Evolutionary conservation across 2,888 invertebrate genomes (phyloP).

Genomic region (Deilephila elpenor): DNA sequence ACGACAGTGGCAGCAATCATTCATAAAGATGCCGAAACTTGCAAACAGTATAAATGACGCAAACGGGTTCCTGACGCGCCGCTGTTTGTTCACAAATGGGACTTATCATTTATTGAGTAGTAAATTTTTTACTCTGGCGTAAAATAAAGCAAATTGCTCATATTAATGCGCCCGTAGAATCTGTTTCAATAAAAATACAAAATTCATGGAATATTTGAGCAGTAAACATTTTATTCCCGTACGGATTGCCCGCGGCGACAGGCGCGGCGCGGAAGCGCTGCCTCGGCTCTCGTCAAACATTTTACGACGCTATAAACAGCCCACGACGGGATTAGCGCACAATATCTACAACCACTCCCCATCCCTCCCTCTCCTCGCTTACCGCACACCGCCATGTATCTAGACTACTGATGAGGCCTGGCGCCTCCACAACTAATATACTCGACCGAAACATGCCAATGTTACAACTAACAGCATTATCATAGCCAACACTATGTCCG

Average conservation of each 20-base stretch:
- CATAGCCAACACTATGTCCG: too few relatives aligned
- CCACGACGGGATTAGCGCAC: constrained; percentile 14
- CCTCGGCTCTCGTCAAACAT: background rate
- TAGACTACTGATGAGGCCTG: too few relatives aligned
- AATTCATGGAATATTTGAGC: constrained; percentile 19
- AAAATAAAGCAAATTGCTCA: constrained; percentile 25
- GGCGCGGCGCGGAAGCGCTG: background rate
- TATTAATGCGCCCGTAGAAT: constrained; percentile 25
- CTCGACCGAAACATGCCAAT: too few relatives aligned
- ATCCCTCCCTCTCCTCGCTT: background rate
- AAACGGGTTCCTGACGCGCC: background rate
- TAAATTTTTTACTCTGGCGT: constrained; percentile 27
- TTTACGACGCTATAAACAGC: constrained; percentile 21
- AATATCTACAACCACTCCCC: background rate
- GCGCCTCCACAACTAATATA: too few relatives aligned
- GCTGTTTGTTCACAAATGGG: background rate
- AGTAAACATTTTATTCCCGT: constrained; percentile 27
- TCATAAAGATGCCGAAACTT: background rate
- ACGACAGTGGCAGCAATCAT: background rate
- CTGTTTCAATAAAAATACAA: constrained; percentile 24
- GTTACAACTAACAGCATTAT: too few relatives aligned
- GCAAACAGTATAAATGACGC: background rate
- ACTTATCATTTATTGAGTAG: constrained; percentile 6
- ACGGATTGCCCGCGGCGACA: background rate
- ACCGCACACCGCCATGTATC: too few relatives aligned